Base-by-base conservation (phyloP, 2,113 vertebrate species). In the Arvicanthis niloticus region DNA sequence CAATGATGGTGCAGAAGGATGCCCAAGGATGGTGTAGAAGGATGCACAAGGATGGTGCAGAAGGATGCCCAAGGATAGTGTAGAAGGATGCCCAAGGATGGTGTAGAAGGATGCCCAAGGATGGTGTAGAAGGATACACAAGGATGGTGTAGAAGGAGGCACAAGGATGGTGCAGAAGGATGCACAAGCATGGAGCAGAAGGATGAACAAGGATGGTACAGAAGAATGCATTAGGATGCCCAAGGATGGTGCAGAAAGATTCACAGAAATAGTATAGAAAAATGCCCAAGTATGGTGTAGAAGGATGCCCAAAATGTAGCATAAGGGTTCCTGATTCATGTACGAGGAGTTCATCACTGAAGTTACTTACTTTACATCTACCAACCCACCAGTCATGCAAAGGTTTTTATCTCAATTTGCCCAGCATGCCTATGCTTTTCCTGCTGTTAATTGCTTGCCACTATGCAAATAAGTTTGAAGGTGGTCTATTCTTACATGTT, bases 331-430 rank as follows among this genome's bases (percentile, higher is more conserved):
- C 65, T 51, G 67, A 95, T 95, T 96, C 82, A 95, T 82, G 67
- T 31, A 45, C 40, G 78, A 93, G 65, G 92, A 81, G 12, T 70
- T 91, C 29, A 73, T 60, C 89, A 6, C 94, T 95, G 45, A 26
- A 84, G 94, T 97, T 62, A 89, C 93, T 96, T 93, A 89, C 95
- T 97, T 93, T 87, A 92, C 31, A 96, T 53, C 17, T 5, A 75
- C 72, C 72, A 89, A 73, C 24, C 37, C 29, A 95, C n/a, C 37
- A 92, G n/a, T 96, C 96, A 91, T 53, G 37, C 48, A 34, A 48
- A 95, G 42, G 51, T 82, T 95, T 96, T 94, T 89, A 40, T 82
- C 82, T 95, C 84, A 86, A 53, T 93, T 96, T 62, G 48, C 60
- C 40, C 3, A 2, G 26, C 48, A 21, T 89, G 42, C 82, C 88